phyloP scores from a whole-genome alignment of 1,140 invertebrate species.

The Drosophila pectinifera region DNA sequence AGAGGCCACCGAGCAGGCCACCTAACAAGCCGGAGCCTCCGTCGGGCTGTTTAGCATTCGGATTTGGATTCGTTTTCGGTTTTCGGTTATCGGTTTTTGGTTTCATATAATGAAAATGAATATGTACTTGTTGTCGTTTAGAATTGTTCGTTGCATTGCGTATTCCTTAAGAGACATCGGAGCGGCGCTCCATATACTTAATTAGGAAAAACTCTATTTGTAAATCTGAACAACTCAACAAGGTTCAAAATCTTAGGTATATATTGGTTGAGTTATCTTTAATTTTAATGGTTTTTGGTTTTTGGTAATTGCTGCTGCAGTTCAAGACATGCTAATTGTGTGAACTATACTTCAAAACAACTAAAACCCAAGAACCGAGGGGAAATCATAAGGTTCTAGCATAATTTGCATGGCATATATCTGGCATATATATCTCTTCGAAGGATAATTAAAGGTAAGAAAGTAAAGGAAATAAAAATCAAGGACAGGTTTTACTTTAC shows the following conservation, averaged over 20 bases:
- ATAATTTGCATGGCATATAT: slow-evolving; percentile 52
- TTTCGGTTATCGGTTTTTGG: slow-evolving; percentile 44
- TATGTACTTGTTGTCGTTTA: slow-evolving; percentile 81
- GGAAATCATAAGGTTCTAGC: slow-evolving; percentile 35
- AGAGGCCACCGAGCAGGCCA: slow-evolving; percentile 84
- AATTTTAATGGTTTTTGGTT: no score
- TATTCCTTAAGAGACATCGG: slow-evolving; percentile 64
- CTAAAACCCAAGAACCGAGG: slow-evolving; percentile 25
- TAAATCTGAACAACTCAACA: slow-evolving; percentile 67
- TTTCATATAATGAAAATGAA: slow-evolving; percentile 84
- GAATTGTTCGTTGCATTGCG: slow-evolving; percentile 79
- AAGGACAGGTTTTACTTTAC: slow-evolving; percentile 58
- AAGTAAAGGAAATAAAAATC: slow-evolving; percentile 3
- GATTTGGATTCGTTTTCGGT: slow-evolving; percentile 49
- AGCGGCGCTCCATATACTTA: slow-evolving; percentile 51
- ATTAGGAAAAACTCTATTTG: slow-evolving; percentile 48
- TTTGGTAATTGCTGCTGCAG: slow-evolving; percentile 48
- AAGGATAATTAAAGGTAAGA: neutral
- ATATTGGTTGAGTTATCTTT: slow-evolving; percentile 16
- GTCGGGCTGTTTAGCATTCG: slow-evolving; percentile 73
- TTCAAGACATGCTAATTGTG: slow-evolving; percentile 69
- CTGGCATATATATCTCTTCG: slow-evolving; percentile 25
- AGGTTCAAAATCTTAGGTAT: slow-evolving; percentile 51
- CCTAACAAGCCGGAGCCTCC: slow-evolving; percentile 84
- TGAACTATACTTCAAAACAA: slow-evolving; percentile 54